These are phyloP conservation scores for Xanthia togata DNA, from an alignment of 2,888 invertebrate species.

Conservation along the genomic window DNA sequence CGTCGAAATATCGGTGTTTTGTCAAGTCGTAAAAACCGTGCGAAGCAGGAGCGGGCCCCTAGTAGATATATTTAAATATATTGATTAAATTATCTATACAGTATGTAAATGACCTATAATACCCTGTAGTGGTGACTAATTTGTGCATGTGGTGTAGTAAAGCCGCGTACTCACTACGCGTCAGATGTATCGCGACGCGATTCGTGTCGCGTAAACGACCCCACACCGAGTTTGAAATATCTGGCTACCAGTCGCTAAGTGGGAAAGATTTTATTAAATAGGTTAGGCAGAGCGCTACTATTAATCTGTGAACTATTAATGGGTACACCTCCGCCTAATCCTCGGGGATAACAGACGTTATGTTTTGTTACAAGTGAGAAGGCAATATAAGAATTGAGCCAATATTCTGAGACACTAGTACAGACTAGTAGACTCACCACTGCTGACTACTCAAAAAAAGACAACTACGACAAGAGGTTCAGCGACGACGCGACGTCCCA, in stretches of 20 bases:
- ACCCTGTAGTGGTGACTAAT: slow-evolving; percentile 33
- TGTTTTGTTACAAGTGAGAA: neutral
- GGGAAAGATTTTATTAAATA: neutral
- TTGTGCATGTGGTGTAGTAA: slow-evolving; percentile 26
- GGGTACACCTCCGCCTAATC: neutral
- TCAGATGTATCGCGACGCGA: neutral
- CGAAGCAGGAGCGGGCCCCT: no score
- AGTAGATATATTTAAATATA: neutral
- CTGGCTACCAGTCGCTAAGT: neutral
- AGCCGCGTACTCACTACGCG: neutral
- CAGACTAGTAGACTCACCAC: neutral
- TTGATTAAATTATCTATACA: slow-evolving; percentile 33
- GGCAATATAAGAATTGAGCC: neutral
- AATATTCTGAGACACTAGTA: neutral
- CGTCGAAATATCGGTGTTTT: no score
- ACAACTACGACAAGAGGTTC: neutral
- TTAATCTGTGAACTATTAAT: no score
- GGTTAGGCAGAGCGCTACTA: no score
- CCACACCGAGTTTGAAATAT: neutral
- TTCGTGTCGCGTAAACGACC: neutral
- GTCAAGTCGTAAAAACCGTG: no score
- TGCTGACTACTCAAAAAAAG: neutral
- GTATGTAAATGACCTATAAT: slow-evolving; percentile 36
- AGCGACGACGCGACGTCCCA: no score
- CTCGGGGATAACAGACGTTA: neutral